These are phyloP conservation scores for Alentia gelatinosa DNA, from an alignment of 2,888 invertebrate genomes.

Conservation along the genomic window DNA sequence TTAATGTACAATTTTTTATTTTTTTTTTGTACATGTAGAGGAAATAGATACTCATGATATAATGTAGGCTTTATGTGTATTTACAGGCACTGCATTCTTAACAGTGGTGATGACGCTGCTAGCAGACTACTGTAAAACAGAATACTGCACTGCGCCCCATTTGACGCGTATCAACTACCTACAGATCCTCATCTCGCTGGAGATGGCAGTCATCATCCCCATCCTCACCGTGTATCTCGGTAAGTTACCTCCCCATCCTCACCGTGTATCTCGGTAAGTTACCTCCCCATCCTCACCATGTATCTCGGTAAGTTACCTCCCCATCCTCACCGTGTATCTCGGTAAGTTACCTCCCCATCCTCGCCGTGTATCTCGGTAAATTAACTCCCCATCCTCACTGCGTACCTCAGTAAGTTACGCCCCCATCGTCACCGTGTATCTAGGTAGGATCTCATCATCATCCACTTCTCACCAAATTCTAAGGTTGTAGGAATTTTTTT, in stretches of 20 bases:
- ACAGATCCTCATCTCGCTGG: constrained; percentile 68
- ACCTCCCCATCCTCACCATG: constrained; percentile 64
- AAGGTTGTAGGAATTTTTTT: too few species aligned
- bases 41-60: too few species aligned
- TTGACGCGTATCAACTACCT: constrained; percentile 64
- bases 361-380: too few species aligned
- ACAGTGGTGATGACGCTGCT: constrained; percentile 65
- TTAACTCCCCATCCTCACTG: too few species aligned
- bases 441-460: too few species aligned
- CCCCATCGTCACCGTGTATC: too few species aligned
- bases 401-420: too few species aligned
- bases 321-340: constrained; percentile 67
- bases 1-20: too few species aligned
- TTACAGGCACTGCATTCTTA: constrained; percentile 68
- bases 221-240: constrained; percentile 68
- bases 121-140: constrained; percentile 60
- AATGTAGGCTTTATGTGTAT: too few species aligned
- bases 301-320: constrained; percentile 70
- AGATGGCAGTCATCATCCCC: constrained; percentile 66
- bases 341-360: too few species aligned
- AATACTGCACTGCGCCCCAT: constrained; percentile 58
- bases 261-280: constrained; percentile 70
- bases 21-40: too few species aligned
- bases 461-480: too few species aligned
- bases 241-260: constrained; percentile 66